These are phyloP conservation scores for Punctoribates punctum DNA, from an alignment of 2,888 invertebrate species.

Conservation along the genomic window DNA sequence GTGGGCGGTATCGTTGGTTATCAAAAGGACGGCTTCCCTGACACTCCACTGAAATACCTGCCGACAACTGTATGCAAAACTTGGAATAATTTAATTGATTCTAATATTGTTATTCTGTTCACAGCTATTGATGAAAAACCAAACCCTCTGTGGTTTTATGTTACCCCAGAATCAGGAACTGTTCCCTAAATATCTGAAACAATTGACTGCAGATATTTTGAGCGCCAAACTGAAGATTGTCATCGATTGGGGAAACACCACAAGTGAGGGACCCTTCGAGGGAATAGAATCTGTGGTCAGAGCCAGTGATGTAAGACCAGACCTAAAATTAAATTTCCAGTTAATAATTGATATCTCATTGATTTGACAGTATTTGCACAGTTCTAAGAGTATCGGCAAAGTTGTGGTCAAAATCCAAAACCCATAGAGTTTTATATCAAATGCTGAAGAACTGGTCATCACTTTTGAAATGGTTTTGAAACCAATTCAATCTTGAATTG, in stretches of 20 bases:
- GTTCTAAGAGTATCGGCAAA: slow-evolving; percentile 44
- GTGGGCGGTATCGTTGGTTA: slow-evolving; percentile 53
- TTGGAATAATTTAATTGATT: too few relatives aligned
- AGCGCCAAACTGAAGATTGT: slow-evolving; percentile 38
- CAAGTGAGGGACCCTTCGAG: slow-evolving; percentile 41
- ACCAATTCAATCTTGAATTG: too few relatives aligned
- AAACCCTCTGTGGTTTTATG: too few relatives aligned
- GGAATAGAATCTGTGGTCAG: slow-evolving; percentile 45
- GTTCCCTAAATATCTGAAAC: slow-evolving; percentile 5
- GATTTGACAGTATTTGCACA: slow-evolving; percentile 44
- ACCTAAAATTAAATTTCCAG: too few relatives aligned
- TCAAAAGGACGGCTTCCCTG: slow-evolving; percentile 48
- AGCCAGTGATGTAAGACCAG: slow-evolving; percentile 42
- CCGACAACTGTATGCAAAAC: too few relatives aligned
- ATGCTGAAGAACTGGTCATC: too few relatives aligned
- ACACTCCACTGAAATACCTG: too few relatives aligned
- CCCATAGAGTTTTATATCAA: too few relatives aligned
- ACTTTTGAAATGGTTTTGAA: too few relatives aligned
- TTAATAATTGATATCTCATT: too few relatives aligned
- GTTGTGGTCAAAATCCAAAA: slow-evolving; percentile 38
- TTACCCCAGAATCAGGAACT: slow-evolving; percentile 31
- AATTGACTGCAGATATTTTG: background rate
- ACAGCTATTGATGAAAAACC: too few relatives aligned
- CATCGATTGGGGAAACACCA: slow-evolving; percentile 42
- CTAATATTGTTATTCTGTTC: too few relatives aligned